Evolutionary conservation across 2,888 invertebrate genomes (phyloP).

Genomic region (Drosophila helvetica): DNA sequence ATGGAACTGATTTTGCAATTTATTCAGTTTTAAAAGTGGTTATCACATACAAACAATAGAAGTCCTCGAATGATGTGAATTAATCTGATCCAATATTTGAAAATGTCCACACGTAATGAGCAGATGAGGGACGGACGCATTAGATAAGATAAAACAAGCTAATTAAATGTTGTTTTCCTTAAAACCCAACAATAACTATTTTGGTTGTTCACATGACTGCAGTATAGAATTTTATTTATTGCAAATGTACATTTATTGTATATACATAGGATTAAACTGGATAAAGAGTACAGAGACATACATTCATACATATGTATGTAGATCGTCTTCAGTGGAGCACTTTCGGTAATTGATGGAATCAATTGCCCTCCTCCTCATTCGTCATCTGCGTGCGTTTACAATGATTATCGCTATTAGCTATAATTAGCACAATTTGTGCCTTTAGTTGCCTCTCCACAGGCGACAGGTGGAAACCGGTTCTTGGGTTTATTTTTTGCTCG

Average conservation of each 20-base stretch:
- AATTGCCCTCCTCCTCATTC: background rate
- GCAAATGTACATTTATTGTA: background rate
- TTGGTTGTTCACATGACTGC: background rate
- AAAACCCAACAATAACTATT: background rate
- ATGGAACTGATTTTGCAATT: background rate
- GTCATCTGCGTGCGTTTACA: slow-evolving; percentile 16
- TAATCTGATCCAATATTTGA: slow-evolving; percentile 2
- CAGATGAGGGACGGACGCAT: background rate
- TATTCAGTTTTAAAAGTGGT: too few relatives aligned
- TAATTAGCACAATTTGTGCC: slow-evolving; percentile 32
- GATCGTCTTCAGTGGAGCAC: background rate
- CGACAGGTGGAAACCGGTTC: slow-evolving; percentile 23
- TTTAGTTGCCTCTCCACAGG: background rate
- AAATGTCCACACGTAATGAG: background rate
- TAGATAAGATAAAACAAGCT: slow-evolving; percentile 1
- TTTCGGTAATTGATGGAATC: background rate
- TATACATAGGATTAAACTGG: background rate
- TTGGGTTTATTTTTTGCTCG: background rate
- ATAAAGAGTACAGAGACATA: too few relatives aligned
- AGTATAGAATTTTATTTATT: background rate
- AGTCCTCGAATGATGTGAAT: background rate
- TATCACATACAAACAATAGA: background rate
- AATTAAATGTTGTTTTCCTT: background rate
- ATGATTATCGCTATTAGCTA: slow-evolving; percentile 34
- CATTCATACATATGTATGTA: too few relatives aligned